phyloP scores from a whole-genome alignment of 2,113 vertebrate species.

The Lepus europaeus region DNA sequence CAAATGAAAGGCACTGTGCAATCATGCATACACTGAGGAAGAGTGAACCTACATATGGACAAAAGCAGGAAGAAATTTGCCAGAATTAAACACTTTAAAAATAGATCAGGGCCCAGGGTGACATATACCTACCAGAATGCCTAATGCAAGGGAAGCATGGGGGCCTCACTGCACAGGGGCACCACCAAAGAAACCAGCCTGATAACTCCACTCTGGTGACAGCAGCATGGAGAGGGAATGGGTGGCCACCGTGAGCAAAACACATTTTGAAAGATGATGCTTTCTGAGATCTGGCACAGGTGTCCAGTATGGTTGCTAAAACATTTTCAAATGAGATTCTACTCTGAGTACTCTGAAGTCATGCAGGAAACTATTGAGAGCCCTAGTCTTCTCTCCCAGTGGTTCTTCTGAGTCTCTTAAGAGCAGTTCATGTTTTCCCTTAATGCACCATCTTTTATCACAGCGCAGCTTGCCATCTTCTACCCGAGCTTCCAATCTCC shows the following conservation, averaged over 20 bases:
- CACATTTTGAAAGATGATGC: no score
- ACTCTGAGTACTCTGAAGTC: no score
- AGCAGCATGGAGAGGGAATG: no score
- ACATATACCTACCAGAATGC: not conserved
- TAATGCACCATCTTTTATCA: slow-evolving; percentile 96
- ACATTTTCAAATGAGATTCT: no score
- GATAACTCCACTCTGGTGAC: no score
- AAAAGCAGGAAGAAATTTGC: not conserved
- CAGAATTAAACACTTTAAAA: not conserved
- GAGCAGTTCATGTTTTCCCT: not conserved
- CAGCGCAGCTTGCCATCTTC: slow-evolving; percentile 99
- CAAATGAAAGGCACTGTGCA: not conserved
- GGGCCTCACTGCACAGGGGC: no score
- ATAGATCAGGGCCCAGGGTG: not conserved
- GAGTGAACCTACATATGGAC: not conserved
- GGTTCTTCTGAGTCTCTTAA: not conserved
- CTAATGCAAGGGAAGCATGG: not conserved
- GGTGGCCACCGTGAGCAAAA: no score
- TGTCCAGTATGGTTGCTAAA: no score
- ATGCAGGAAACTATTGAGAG: rapidly evolving
- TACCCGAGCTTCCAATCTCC: slow-evolving; percentile 97
- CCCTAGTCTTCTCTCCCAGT: not conserved
- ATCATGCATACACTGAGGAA: not conserved
- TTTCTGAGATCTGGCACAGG: no score
- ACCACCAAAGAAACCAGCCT: no score